phyloP scores from a whole-genome alignment of 2,113 vertebrate species.

The Haemorhous mexicanus region DNA sequence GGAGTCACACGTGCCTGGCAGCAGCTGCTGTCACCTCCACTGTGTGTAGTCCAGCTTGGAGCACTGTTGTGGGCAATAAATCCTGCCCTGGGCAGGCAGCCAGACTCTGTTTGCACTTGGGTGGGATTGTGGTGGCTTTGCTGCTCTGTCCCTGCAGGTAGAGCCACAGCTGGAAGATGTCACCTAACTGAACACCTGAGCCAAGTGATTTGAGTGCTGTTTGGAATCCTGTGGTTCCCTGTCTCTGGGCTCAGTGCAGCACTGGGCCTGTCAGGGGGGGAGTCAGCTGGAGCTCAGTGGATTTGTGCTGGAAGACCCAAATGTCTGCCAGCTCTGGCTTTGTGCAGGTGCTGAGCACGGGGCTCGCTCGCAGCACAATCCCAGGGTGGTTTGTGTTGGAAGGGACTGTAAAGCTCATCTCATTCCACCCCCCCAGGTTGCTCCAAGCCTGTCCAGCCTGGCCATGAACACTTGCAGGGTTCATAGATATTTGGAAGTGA shows the following conservation, averaged over 20 bases:
- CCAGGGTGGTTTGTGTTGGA: neutral
- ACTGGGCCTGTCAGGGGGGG: neutral
- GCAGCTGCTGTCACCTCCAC: neutral
- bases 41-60: neutral
- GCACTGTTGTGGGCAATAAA: accelerated
- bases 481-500: neutral
- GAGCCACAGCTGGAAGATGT: neutral
- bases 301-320: neutral
- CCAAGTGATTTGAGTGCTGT: accelerated
- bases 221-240: neutral
- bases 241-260: neutral
- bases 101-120: accelerated
- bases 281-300: neutral
- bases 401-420: neutral
- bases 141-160: neutral
- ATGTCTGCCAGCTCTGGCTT: neutral
- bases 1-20: accelerated
- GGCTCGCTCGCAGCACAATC: neutral
- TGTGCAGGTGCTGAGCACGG: neutral
- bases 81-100: neutral
- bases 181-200: neutral
- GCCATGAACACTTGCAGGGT: neutral
- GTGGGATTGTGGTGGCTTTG: neutral
- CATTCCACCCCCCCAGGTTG: neutral
- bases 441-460: neutral